Evolutionary conservation across 2,888 invertebrate genomes (phyloP), one percentile per base, ranked within the genome.

Genomic region (Siphlonurus alternatus): DNA sequence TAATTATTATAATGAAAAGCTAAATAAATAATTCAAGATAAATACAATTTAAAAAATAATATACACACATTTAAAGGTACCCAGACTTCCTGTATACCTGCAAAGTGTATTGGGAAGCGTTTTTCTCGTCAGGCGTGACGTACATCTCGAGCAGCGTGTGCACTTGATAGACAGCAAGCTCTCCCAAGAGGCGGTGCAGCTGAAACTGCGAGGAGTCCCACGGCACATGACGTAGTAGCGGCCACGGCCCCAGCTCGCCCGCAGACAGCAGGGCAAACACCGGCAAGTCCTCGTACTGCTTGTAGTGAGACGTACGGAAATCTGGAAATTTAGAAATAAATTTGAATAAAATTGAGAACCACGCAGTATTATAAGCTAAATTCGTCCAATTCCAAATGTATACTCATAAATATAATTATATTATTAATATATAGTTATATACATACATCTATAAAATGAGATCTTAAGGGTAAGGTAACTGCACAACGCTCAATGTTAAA

Each of bases 81-180:
- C n/a, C n/a, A n/a, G n/a, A n/a, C n/a, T 1, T 59, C 15, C 15
- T 59, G 20, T 25, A 66, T 67, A 78, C 79, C 74, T 77, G 76
- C 38, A 78, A 68, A 18, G 76, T 72, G 68, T 78, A 77, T 56
- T 72, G 70, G 5, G 74, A 73, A 1, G 77, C 74, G 67, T 78
- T 76, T 66, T 75, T 74, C 67, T 78, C 78, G 70, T 78, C 77
- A 5, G 72, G 74, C 0, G 72, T 71, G n/a, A 75, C 71, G 65
- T 72, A 74, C 23, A 73, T 69, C 63, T 73, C 73, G 64, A 74
- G 72, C 56, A 75, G 71, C 3, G 73, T 74, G 67, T 74, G 73
- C n/a, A 74, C 74, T 69, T 75, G 73, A 67, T 74, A 72, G 60
- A 73, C 69, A 65, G 71, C 71, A 60, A 75, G 69, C 66, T 72